Evolutionary conservation across 2,888 invertebrate species (phyloP), one percentile per base, ranked within the genome.

Genomic region (Sphecodes monilicornis): DNA sequence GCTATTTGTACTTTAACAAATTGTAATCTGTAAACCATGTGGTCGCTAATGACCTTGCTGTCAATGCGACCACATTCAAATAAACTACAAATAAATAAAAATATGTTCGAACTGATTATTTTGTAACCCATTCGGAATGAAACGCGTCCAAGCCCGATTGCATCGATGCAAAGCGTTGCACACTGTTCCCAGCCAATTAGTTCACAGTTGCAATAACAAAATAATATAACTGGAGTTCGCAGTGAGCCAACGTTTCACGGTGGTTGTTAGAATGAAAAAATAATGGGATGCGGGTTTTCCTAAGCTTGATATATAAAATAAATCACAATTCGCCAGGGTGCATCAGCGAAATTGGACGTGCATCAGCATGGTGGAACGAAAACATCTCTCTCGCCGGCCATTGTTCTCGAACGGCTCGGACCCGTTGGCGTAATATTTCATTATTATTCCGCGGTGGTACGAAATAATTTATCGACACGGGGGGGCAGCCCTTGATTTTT

Each of bases 391-490:
- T 2, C n/a, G 29, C 26, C 5, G 39, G 32, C 29, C 43, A 68
- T 80, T 60, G 36, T n/a, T 57, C 46, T 64, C 69, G 32, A 50
- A 29, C 60, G 29, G 60, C 13, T 46, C n/a, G 57, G n/a, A 3
- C 57, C 50, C 50, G 50, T 22, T 50, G 8, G 60, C 32, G 57
- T 32, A 64, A 80, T 80, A 71, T 71, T 80, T 69, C 71, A 68
- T 68, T 72, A 64, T 64, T 64, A 41, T n/a, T 78, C 72, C 66
- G 36, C 41, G 66, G n/a, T 39, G 50, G 29, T 26, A 29, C 16
- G 68, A 74, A 74, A 68, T 54, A 54, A 79, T 79, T 79, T 36
- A 79, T 68, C 36, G 68, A 79, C 29, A 36, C 66, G 54, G 22
- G 57, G n/a, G 26, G 46, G 41, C 13, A 26, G 43, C 26, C 54